Conservation (phyloP, 2,797 vertebrate species). For the Furcifer pardalis region DNA sequence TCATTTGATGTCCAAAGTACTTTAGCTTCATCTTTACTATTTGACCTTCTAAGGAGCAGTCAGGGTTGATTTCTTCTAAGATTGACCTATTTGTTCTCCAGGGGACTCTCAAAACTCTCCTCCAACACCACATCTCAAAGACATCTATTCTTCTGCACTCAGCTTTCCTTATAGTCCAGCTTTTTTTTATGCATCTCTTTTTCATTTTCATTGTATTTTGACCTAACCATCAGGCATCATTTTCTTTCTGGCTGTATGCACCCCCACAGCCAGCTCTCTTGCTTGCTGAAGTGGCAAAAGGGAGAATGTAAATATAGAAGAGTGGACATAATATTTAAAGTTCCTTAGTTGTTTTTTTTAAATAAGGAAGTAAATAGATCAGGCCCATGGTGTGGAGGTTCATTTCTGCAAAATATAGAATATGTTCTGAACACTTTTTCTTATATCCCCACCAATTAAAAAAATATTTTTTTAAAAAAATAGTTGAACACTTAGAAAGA, state of each 20-base stretch:
- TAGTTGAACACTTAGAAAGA: neutral
- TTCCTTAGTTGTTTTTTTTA: neutral
- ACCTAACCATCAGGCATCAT: neutral
- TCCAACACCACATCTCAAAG: too few relatives aligned
- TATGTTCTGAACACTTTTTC: neutral
- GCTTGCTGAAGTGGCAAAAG: neutral
- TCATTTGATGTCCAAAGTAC: too few relatives aligned
- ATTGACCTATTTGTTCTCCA: too few relatives aligned
- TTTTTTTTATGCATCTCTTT: neutral
- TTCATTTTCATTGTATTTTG: neutral
- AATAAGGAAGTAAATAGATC: neutral
- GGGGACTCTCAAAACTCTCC: too few relatives aligned
- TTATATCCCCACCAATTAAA: neutral
- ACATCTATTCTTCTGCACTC: too few relatives aligned
- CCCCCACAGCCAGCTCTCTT: neutral
- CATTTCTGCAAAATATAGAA: neutral
- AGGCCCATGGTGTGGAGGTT: too few relatives aligned
- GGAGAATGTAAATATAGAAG: neutral
- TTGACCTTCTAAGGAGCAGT: too few relatives aligned
- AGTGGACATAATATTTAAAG: neutral
- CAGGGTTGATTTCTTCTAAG: too few relatives aligned
- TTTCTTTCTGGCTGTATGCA: neutral
- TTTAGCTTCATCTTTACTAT: too few relatives aligned
- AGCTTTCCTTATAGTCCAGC: too few relatives aligned
- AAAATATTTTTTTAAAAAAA: neutral